Percentiles rank a stretch among this genome's conserved stretches.
These are phyloP conservation scores for Drosophila ezoana DNA, from an alignment of 2,888 invertebrate genomes.

Conservation along the genomic window DNA sequence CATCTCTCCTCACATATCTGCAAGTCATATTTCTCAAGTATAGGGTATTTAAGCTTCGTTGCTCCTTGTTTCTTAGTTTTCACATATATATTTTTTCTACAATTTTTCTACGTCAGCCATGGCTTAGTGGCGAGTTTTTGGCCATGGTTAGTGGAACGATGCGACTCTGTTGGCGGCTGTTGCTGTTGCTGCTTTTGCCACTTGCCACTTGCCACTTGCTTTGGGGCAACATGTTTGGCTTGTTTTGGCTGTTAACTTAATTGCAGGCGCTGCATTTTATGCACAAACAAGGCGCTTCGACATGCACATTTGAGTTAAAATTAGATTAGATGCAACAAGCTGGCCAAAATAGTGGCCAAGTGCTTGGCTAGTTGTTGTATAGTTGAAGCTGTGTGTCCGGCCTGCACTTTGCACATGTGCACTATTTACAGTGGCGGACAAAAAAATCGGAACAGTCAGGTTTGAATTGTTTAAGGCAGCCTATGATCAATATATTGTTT, in stretches of 20 bases:
- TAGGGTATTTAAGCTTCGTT: too few species aligned
- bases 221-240: constrained; percentile 71
- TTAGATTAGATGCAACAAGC: constrained; percentile 69
- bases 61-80: neutral
- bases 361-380: neutral
- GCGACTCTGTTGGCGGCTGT: constrained; percentile 14
- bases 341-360: constrained; percentile 4
- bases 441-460: too few species aligned
- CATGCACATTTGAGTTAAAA: constrained; percentile 73
- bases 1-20: too few species aligned
- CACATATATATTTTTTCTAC: constrained; percentile 38
- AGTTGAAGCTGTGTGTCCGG: constrained; percentile 37
- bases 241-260: constrained; percentile 67
- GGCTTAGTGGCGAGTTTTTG: constrained; percentile 61
- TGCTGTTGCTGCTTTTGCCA: neutral
- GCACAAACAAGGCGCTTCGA: constrained; percentile 52
- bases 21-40: too few species aligned
- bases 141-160: constrained; percentile 71
- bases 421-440: too few species aligned
- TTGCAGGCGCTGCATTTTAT: constrained; percentile 53
- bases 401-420: constrained; percentile 16
- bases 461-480: too few species aligned
- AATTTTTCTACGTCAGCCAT: constrained; percentile 64
- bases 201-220: constrained; percentile 41
- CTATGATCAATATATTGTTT: too few species aligned